phyloP scores from a whole-genome alignment of 2,888 invertebrate genomes.

The Cyclophora punctaria region DNA sequence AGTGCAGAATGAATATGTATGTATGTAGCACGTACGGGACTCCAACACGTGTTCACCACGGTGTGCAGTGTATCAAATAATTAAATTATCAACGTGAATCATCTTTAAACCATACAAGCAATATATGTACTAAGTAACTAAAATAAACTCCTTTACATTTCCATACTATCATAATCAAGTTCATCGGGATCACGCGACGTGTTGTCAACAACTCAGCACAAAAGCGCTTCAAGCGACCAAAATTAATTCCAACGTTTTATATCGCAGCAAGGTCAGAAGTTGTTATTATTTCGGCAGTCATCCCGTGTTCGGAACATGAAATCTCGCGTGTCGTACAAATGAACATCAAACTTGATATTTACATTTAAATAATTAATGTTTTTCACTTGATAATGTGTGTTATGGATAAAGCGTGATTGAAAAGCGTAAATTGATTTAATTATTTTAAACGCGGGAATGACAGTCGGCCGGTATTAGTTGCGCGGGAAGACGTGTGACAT shows the following conservation, averaged over 20 bases:
- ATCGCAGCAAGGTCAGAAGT: conserved; percentile 28
- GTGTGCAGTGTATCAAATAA: no score
- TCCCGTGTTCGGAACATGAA: conserved; percentile 20
- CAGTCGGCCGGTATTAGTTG: conserved; percentile 40
- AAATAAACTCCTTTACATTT: no score
- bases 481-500: conserved; percentile 49
- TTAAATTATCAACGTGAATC: no score
- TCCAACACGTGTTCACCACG: no score
- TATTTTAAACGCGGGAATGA: conserved; percentile 30
- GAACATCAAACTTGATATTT: conserved; percentile 5
- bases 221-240: conserved; percentile 27
- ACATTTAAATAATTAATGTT: not conserved
- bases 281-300: conserved; percentile 25
- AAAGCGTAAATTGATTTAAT: conserved; percentile 5
- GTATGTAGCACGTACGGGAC: no score
- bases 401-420: not conserved
- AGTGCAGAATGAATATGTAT: no score
- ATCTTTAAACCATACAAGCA: no score
- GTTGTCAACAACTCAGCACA: conserved; percentile 27
- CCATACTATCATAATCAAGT: conserved; percentile 3
- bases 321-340: conserved; percentile 18
- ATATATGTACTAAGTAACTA: no score
- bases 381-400: not conserved
- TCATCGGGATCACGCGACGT: conserved; percentile 33
- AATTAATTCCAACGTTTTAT: no score